These are phyloP conservation scores for Eupeodes latifasciatus DNA, from an alignment of 2,888 invertebrate genomes.

Conservation along the genomic window DNA sequence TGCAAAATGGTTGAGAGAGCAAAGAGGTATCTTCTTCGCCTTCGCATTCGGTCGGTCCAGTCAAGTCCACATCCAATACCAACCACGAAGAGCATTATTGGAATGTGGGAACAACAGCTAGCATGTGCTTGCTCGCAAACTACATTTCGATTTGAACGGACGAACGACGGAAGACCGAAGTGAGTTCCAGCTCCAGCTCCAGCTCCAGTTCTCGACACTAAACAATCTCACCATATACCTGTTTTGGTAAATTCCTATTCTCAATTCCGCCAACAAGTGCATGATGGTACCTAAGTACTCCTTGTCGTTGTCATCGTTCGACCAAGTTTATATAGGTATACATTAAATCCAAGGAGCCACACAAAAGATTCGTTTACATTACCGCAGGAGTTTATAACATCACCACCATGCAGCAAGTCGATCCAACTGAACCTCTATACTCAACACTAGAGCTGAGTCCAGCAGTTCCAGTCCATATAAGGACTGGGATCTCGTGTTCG, in stretches of 20 bases:
- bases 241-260: constrained; percentile 55
- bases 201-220: constrained; percentile 45
- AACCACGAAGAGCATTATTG: constrained; percentile 13
- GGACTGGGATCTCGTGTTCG: constrained; percentile 45
- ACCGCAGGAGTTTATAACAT: constrained; percentile 9
- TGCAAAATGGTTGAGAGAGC: constrained; percentile 5
- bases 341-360: constrained; percentile 21
- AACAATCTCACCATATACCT: constrained; percentile 30
- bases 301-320: constrained; percentile 1
- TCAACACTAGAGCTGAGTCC: background rate
- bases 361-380: constrained; percentile 37
- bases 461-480: constrained; percentile 30
- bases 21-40: background rate
- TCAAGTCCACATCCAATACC: background rate
- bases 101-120: constrained; percentile 48
- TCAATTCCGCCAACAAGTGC: constrained; percentile 66
- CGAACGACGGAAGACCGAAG: no score
- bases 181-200: constrained; percentile 3
- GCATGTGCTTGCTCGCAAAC: constrained; percentile 9
- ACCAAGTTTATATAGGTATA: background rate
- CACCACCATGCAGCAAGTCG: background rate
- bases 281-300: constrained; percentile 33
- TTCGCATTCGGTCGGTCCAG: background rate
- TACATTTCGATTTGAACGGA: constrained; percentile 4
- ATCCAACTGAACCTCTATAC: background rate